Conservation (phyloP, 1,140 invertebrate genomes). For the Cheumatopsyche charites region DNA sequence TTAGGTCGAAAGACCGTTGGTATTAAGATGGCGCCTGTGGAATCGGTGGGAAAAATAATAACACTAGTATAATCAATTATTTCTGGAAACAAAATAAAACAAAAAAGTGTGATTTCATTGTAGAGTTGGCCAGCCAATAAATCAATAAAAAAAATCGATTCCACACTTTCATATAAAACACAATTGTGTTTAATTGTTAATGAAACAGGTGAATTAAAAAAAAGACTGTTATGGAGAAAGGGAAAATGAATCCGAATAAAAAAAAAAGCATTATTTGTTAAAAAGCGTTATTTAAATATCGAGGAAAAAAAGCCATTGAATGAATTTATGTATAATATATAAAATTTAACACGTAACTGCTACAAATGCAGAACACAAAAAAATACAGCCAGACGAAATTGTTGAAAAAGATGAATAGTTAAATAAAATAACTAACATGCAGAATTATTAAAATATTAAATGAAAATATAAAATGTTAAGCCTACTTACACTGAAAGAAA, state of each 20-base stretch:
- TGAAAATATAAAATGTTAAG: background rate
- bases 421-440: background rate
- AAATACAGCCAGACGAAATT: background rate
- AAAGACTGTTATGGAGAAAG: background rate
- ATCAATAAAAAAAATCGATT: conserved; percentile 38
- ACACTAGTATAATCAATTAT: conserved; percentile 75
- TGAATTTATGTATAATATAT: background rate
- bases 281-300: conserved; percentile 16
- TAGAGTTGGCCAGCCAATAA: conserved; percentile 28
- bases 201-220: background rate
- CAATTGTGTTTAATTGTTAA: background rate
- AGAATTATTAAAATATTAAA: background rate
- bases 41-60: conserved; percentile 80
- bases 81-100: conserved; percentile 71
- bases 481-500: conserved; percentile 6
- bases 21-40: conserved; percentile 71
- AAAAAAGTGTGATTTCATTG: conserved; percentile 52
- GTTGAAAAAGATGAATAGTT: background rate
- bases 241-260: background rate
- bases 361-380: background rate
- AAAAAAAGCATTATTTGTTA: conserved; percentile 15
- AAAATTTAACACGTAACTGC: background rate
- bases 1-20: conserved; percentile 74
- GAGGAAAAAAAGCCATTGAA: background rate
- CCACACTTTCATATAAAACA: conserved; percentile 34